These are phyloP conservation scores for Megamerina dolium DNA, from an alignment of 2,888 invertebrate species.

Conservation along the genomic window DNA sequence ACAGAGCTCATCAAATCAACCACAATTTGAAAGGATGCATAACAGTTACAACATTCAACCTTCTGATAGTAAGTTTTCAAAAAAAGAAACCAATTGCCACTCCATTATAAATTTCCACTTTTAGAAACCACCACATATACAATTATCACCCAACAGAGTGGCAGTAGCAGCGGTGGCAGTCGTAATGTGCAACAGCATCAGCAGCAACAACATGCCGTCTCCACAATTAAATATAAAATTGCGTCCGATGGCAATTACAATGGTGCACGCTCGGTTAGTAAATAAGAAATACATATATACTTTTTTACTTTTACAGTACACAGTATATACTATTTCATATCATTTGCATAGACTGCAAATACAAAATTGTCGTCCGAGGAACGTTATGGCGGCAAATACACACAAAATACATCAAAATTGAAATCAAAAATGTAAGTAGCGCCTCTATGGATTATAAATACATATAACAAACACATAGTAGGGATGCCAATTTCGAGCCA, in stretches of 20 bases:
- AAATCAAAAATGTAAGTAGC: slow-evolving; percentile 47
- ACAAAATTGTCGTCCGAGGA: too few species aligned
- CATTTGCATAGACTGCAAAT: too few species aligned
- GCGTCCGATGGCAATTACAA: slow-evolving; percentile 19
- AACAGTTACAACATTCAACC: slow-evolving; percentile 38
- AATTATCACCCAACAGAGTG: slow-evolving; percentile 32
- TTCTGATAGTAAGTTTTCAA: slow-evolving; percentile 37
- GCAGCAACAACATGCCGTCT: slow-evolving; percentile 19
- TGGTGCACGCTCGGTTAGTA: slow-evolving; percentile 21
- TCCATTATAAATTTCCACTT: too few species aligned
- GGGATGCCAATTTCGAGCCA: too few species aligned
- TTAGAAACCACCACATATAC: too few species aligned
- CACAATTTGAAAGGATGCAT: slow-evolving; percentile 42
- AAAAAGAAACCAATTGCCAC: too few species aligned
- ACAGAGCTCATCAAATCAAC: slow-evolving; percentile 39
- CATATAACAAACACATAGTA: too few species aligned
- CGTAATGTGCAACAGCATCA: slow-evolving; percentile 18
- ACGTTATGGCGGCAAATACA: slow-evolving; percentile 33
- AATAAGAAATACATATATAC: background rate
- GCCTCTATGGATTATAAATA: too few species aligned
- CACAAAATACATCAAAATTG: slow-evolving; percentile 41
- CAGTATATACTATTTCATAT: slow-evolving; percentile 19
- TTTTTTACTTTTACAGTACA: slow-evolving; percentile 13
- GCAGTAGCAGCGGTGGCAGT: slow-evolving; percentile 19
- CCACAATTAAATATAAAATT: slow-evolving; percentile 30